Evolutionary conservation across 2,113 vertebrate species (phyloP).

Genomic region (Laterallus jamaicensis): DNA sequence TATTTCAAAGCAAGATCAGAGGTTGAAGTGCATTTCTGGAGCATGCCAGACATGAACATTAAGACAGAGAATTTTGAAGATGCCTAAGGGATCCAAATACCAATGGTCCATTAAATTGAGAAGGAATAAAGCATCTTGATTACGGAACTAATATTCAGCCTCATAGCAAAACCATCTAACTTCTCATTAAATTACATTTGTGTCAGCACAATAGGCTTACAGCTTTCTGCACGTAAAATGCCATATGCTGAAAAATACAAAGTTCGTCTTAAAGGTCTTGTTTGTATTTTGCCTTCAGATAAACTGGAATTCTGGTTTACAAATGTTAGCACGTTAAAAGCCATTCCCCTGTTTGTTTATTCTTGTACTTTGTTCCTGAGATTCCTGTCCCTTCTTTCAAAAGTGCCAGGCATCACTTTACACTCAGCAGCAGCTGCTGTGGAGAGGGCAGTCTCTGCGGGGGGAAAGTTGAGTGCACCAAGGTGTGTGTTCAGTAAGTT

Average conservation of each 20-base stretch:
- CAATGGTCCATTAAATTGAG: neutral
- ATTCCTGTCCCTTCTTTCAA: neutral
- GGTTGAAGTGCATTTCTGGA: neutral
- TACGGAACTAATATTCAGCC: neutral
- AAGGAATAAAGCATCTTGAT: neutral
- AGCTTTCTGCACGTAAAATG: neutral
- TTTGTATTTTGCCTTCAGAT: neutral
- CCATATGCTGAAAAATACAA: neutral
- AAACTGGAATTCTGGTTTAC: neutral
- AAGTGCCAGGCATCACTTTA: neutral
- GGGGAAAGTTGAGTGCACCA: neutral
- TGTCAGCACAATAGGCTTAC: neutral
- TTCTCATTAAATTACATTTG: neutral
- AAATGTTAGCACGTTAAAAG: neutral
- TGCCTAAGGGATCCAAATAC: neutral
- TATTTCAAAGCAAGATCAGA: neutral
- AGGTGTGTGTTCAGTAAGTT: neutral
- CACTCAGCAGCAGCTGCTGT: neutral
- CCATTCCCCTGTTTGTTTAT: neutral
- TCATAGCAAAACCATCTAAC: neutral
- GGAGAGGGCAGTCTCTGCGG: neutral
- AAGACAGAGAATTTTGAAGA: neutral
- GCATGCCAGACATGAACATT: neutral
- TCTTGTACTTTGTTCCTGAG: neutral
- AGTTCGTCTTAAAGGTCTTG: slow-evolving; percentile 1